Evolutionary conservation across 2,888 invertebrate genomes (phyloP).

Genomic region (Tinea semifulvella): DNA sequence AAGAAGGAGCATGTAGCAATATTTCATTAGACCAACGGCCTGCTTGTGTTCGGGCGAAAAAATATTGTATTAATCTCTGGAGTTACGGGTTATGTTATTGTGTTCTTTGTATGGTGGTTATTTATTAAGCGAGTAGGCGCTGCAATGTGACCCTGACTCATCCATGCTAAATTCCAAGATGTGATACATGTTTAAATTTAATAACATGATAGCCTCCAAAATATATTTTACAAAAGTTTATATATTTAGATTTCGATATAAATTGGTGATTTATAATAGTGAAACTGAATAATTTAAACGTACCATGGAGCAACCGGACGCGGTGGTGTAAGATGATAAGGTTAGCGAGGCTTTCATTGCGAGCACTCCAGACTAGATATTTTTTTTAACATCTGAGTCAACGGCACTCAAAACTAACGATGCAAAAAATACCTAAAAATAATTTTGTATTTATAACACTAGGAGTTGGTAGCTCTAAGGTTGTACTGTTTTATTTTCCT

Average conservation of each 20-base stretch:
- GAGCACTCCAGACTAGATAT: no score
- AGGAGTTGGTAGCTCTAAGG: no score
- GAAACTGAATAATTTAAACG: no score
- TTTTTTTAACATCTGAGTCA: no score
- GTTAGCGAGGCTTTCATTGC: no score
- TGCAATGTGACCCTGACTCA: conserved; percentile 31
- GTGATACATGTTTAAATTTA: conserved; percentile 7
- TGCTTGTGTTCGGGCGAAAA: conserved; percentile 47
- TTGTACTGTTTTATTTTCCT: no score
- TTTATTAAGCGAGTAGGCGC: conserved; percentile 45
- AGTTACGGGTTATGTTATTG: conserved; percentile 47
- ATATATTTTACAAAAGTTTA: background rate
- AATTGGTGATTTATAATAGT: no score
- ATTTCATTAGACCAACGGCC: conserved; percentile 50
- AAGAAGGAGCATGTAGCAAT: conserved; percentile 54
- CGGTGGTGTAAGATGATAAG: no score
- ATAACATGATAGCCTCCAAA: conserved; percentile 1
- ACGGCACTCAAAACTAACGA: no score
- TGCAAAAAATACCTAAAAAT: no score
- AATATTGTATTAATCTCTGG: conserved; percentile 56
- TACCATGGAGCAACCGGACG: no score
- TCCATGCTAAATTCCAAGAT: conserved; percentile 20
- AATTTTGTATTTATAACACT: no score
- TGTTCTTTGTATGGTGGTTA: conserved; percentile 41
- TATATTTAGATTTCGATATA: background rate